Base-by-base conservation (phyloP, 1,140 invertebrate species). In the Ceratosolen fusciceps region DNA sequence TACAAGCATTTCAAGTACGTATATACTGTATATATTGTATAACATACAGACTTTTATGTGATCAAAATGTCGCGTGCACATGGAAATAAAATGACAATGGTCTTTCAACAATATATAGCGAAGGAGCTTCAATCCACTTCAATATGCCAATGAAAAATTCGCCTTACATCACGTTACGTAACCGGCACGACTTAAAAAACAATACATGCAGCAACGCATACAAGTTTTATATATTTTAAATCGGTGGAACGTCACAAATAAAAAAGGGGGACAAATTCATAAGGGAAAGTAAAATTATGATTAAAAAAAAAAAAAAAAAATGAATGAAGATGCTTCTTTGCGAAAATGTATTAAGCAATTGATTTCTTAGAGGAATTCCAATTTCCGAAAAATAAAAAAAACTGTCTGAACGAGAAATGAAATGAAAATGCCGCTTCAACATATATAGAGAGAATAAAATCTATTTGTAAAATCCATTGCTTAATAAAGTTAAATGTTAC, bases 121-220 rank as follows among this genome's bases (percentile, higher is more conserved):
- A 34, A 62, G 78, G 77, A 79, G 34, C 54, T 75, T 56, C 52
- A 49, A 78, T 78, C 49, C 54, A 74, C n/a, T n/a, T n/a, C 71
- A 24, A 65, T 67, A 77, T 49, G 65, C 26, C 74, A 65, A 72
- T 78, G 62, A 72, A 82, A 62, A 75, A 68, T 80, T 74, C 74
- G 70, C 26, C 54, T 80, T 75, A 77, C 70, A 70, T 74, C 74
- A 67, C 21, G 29, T 81, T 81, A 75, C 34, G 72, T 52, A 81
- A 80, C 71, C 74, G 81, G 19, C 68, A 74, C 78, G 67, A 81
- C 78, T 80, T 52, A 49, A 24, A 74, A 74, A 73, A 80, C 58
- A 80, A 80, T 81, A 75, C 71, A 78, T 56, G 71, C 80, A 74
- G n/a, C 54, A 77, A 80, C 39, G 78, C 70, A 14, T 80, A 58